Evolutionary conservation across 1,140 invertebrate genomes (phyloP), one percentile per base, ranked within the genome.

Genomic region (Drosophila mauritiana): DNA sequence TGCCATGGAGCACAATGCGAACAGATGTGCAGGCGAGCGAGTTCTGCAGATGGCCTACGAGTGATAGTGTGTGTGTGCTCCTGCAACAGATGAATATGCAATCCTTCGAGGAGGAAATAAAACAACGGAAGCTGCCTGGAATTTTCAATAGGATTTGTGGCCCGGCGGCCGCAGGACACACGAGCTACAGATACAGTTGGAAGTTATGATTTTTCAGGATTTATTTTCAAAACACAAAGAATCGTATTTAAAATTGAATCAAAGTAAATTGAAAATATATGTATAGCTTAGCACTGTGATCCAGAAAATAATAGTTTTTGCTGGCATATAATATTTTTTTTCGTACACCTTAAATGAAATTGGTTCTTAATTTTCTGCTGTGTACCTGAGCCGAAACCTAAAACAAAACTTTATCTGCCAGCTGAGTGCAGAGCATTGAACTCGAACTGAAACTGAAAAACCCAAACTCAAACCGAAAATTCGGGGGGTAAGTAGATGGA

Each of bases 11-110:
- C 49, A 88, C 83, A 88, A 88, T 84, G 65, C 69, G 73, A 89
- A 56, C 84, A 88, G 84, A 88, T 88, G 84, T 89, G 84, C 84
- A 73, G 58, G 70, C 46, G 69, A 45, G 22, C 67, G 56, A 76
- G 72, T 53, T 45, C 58, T 43, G 70, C 48, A 73, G 40, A 74
- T 68, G 64, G 42, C 43, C 36, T 20, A 37, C 58, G 55, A 63
- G 22, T 61, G 42, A 56, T 42, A 42, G 25, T 42, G 34, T 12
- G 34, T 12, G 22, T 31, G 13, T 42, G 31, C 39, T 62, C 42
- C 56, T 78, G 80, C 80, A 69, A 63, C 51, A 68, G 77, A 56
- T 40, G 64, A 68, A 82, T 63, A 80, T 89, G 82, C 85, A 88
- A 73, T 78, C 63, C 52, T 43, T 40, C 64, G 56, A 59, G 54